These are phyloP conservation scores for Noctua pronuba DNA, from an alignment of 2,888 invertebrate species.

Conservation along the genomic window DNA sequence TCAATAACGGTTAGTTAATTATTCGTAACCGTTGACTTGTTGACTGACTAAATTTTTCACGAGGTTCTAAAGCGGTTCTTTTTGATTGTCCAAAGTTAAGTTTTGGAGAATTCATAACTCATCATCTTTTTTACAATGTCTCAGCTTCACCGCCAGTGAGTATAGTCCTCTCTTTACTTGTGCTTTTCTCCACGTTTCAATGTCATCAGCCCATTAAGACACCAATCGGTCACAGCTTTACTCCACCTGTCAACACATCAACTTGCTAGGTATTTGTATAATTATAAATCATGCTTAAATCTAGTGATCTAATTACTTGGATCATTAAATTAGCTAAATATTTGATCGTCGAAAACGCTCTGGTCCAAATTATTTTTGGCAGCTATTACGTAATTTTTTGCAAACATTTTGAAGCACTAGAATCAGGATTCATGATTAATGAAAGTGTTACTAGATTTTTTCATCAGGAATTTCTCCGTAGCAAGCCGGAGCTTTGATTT, in stretches of 20 bases:
- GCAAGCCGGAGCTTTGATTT: not conserved
- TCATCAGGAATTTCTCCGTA: not conserved
- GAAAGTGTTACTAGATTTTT: too few relatives aligned
- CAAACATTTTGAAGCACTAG: not conserved
- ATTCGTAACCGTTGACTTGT: slow-evolving; percentile 7
- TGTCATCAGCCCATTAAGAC: too few relatives aligned
- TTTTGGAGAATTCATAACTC: not conserved
- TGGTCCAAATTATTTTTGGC: not conserved
- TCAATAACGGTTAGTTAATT: slow-evolving; percentile 41
- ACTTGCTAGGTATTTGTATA: too few relatives aligned
- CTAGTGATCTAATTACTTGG: not conserved
- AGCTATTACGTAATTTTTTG: not conserved
- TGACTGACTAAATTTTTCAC: not conserved
- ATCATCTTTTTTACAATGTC: too few relatives aligned
- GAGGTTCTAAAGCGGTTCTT: not conserved
- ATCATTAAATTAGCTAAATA: not conserved
- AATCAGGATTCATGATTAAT: too few relatives aligned
- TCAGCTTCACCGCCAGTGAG: too few relatives aligned
- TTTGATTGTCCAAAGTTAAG: not conserved
- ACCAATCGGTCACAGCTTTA: too few relatives aligned
- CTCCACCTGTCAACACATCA: too few relatives aligned
- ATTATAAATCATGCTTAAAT: not conserved
- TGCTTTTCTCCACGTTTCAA: too few relatives aligned
- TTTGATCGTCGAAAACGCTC: not conserved
- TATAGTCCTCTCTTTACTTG: too few relatives aligned